Conservation (phyloP, 2,113 vertebrate species). For the Panthera uncia region DNA sequence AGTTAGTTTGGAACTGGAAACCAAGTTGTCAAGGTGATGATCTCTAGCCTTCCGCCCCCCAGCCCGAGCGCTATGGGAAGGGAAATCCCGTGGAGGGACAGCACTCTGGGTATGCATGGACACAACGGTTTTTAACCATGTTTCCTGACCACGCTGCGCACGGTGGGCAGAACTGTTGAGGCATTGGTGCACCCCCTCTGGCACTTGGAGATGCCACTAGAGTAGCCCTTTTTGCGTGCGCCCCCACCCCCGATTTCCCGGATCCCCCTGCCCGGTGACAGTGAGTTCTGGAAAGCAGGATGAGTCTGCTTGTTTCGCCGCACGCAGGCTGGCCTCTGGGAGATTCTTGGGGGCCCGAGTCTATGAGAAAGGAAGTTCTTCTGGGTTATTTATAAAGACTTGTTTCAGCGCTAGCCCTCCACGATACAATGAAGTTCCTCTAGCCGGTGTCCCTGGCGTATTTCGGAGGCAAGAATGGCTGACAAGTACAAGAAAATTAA, state of each 20-base stretch:
- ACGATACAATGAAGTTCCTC: not conserved
- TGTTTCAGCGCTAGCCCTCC: not conserved
- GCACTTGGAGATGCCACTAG: accelerated
- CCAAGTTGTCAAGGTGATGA: accelerated
- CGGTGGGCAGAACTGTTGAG: too few species aligned
- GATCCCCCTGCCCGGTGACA: not conserved
- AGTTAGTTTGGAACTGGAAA: accelerated
- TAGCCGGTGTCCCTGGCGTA: not conserved
- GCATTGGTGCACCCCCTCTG: accelerated
- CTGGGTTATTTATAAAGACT: not conserved
- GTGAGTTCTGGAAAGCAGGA: not conserved
- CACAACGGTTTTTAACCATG: accelerated
- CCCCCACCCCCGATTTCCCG: too few species aligned
- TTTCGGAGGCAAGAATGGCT: not conserved
- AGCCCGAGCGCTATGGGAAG: accelerated
- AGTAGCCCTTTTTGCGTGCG: accelerated
- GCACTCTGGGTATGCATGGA: not conserved
- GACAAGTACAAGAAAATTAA: not conserved
- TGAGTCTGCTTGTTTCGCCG: not conserved
- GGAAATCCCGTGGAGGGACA: accelerated
- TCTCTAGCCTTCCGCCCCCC: accelerated
- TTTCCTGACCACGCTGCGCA: not conserved
- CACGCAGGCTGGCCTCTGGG: too few species aligned
- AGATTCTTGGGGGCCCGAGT: not conserved
- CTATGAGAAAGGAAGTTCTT: not conserved